Evolutionary conservation across 1,140 invertebrate genomes (phyloP), one percentile per base, ranked within the genome.

Genomic region (Glossosoma conforme): DNA sequence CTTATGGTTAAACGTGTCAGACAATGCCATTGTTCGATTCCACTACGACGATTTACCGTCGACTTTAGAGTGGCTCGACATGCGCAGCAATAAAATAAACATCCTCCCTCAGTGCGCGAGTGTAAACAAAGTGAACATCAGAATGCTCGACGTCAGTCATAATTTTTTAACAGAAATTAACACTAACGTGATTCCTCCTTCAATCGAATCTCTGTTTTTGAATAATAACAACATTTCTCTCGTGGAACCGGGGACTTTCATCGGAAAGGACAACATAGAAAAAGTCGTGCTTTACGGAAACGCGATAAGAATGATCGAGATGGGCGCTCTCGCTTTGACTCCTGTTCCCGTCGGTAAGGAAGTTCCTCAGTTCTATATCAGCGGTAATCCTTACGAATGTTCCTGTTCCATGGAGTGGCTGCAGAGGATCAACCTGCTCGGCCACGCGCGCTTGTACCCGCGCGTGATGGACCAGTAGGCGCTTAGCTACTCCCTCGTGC

Each of bases 341-440:
- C 70, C 78, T 62, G 80, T 87, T 53, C 75, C 77, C 13, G 77
- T 79, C 58, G 74, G 83, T 56, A 77, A 72, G 52, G 78, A 85
- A 53, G 66, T 86, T 59, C 83, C 86, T 6, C 79, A 84, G 66
- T 88, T 90, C 69, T 87, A 85, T 68, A 81, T 90, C 61, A 86
- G 85, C 28, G 79, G 82, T 55, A 91, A 91, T 72, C 86, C 87
- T 11, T 86, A 90, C 65, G 75, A 84, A 58, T 91, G 88, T 68
- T 85, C 91, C 64, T 91, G 88, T 69, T 81, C 79, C 45, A 88
- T 91, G 86, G 87, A 90, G 69, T 91, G 87, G 87, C 71, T 93
- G 61, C 81, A 86, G 52, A 75, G 84, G 54, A 84, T 89, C 60
- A 88, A 87, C 73, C 80, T 84, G 64, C 72, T 84, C 58, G 78